phyloP scores from a whole-genome alignment of 1,140 invertebrate species.

The Limonius californicus region DNA sequence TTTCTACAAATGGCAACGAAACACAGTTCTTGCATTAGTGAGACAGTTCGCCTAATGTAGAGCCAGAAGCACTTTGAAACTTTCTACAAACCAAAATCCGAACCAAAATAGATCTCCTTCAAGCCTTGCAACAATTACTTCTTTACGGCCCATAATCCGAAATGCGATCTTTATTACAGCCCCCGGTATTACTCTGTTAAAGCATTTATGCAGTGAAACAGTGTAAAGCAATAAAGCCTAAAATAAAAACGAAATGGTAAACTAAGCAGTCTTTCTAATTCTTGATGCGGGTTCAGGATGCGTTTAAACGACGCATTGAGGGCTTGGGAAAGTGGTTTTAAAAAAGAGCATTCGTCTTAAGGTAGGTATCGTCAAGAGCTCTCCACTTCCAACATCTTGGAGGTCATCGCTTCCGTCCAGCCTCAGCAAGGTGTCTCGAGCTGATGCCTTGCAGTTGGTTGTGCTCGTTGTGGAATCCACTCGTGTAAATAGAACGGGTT shows the following conservation, averaged over 20 bases:
- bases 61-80: background rate
- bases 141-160: too few relatives aligned
- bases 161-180: too few relatives aligned
- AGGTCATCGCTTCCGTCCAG: constrained; percentile 26
- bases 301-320: background rate
- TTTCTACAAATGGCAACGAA: background rate
- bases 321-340: background rate
- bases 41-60: background rate
- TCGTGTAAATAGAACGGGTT: constrained; percentile 6
- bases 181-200: background rate
- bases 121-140: too few relatives aligned
- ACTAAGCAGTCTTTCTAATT: too few relatives aligned
- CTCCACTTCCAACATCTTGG: constrained; percentile 19
- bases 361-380: constrained; percentile 2
- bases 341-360: background rate
- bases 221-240: too few relatives aligned
- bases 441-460: constrained; percentile 19
- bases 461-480: constrained; percentile 14
- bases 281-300: background rate
- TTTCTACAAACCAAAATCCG: too few relatives aligned
- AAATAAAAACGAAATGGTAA: background rate
- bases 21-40: background rate
- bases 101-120: too few relatives aligned
- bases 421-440: constrained; percentile 19
- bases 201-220: background rate